Percentiles rank a stretch among this genome's conserved stretches.
These are phyloP conservation scores for Eupsilia transversa DNA, from an alignment of 2,888 invertebrate species.

Conservation along the genomic window DNA sequence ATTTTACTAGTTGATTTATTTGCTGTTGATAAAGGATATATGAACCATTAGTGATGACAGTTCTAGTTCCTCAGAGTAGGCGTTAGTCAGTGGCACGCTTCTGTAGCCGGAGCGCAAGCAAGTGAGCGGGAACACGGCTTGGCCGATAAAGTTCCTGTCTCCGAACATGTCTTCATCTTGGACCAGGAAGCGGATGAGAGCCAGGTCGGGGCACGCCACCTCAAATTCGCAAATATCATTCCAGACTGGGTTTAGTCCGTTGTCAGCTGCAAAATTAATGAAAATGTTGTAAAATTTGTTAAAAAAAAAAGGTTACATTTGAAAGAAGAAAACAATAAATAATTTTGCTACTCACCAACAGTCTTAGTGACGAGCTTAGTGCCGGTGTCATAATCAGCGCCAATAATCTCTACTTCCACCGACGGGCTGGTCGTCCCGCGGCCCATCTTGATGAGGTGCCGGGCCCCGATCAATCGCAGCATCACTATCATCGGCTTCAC, in stretches of 20 bases:
- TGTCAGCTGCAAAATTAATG: slow-evolving; percentile 92
- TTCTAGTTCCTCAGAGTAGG: slow-evolving; percentile 97
- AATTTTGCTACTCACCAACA: slow-evolving; percentile 91
- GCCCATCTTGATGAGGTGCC: slow-evolving; percentile 96
- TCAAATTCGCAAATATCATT: slow-evolving; percentile 96
- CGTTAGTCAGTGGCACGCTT: slow-evolving; percentile 97
- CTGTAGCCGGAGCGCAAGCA: slow-evolving; percentile 96
- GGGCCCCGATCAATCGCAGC: slow-evolving; percentile 96
- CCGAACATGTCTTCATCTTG: slow-evolving; percentile 99
- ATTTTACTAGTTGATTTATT: slow-evolving; percentile 50
- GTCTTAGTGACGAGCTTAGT: slow-evolving; percentile 96
- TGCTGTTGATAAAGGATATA: slow-evolving; percentile 70
- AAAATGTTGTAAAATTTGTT: background rate
- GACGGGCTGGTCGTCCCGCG: slow-evolving; percentile 97
- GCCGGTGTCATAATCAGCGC: slow-evolving; percentile 96
- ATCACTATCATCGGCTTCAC: slow-evolving; percentile 90
- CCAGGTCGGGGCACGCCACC: slow-evolving; percentile 95
- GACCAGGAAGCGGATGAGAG: slow-evolving; percentile 96
- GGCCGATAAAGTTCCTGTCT: slow-evolving; percentile 98
- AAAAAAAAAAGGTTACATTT: background rate
- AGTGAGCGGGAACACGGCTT: slow-evolving; percentile 97
- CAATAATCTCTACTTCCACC: slow-evolving; percentile 97
- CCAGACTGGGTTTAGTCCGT: slow-evolving; percentile 98
- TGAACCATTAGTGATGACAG: slow-evolving; percentile 97
- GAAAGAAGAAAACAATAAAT: background rate